Conservation (phyloP, 2,888 invertebrate genomes). For the Chloroclysta siterata region DNA sequence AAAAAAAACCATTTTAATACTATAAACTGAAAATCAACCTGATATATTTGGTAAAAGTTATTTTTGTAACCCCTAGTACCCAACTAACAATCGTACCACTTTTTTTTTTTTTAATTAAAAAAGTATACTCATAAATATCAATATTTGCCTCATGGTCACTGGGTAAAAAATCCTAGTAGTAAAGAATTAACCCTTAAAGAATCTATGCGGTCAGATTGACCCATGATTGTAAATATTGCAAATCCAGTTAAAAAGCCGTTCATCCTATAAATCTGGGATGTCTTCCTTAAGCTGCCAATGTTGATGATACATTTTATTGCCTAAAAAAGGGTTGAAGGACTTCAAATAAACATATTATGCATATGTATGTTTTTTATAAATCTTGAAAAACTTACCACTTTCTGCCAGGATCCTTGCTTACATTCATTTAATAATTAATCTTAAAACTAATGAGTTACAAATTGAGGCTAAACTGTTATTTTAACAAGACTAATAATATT, state of each 20-base stretch:
- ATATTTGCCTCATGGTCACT: too few relatives aligned
- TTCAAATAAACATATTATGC: too few relatives aligned
- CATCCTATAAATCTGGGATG: neutral
- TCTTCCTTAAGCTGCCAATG: neutral
- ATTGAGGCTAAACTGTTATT: neutral
- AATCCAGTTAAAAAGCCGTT: neutral
- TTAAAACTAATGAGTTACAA: neutral
- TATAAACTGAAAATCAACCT: neutral
- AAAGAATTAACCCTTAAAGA: neutral
- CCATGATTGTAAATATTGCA: neutral
- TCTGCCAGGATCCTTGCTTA: neutral
- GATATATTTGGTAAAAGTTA: too few relatives aligned
- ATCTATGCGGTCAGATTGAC: neutral
- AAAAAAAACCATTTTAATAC: conserved; percentile 1
- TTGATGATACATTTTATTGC: too few relatives aligned
- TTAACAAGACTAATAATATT: neutral
- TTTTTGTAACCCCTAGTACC: neutral
- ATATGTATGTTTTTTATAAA: neutral
- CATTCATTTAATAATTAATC: neutral
- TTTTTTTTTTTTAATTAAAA: too few relatives aligned
- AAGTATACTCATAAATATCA: too few relatives aligned
- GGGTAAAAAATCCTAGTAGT: too few relatives aligned
- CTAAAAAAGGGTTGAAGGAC: too few relatives aligned
- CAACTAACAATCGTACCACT: too few relatives aligned
- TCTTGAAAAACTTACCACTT: conserved; percentile 1